phyloP scores from a whole-genome alignment of 2,888 invertebrate species.

The Ochropleura leucogaster region DNA sequence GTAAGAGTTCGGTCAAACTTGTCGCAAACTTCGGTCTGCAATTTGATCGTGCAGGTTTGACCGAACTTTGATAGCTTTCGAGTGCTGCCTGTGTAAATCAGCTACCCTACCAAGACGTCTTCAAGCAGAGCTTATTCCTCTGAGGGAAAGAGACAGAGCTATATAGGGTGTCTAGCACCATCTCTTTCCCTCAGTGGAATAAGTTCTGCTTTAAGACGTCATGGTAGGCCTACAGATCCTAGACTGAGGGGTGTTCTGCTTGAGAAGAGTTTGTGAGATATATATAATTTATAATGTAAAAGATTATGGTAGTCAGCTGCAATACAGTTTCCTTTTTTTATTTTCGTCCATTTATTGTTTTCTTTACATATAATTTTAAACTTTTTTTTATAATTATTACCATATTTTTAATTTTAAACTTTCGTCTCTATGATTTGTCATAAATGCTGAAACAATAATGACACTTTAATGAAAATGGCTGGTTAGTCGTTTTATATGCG shows the following conservation, averaged over 20 bases:
- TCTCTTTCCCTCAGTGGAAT: no score
- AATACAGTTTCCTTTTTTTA: neutral
- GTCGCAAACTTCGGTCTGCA: neutral
- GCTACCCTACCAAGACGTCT: no score
- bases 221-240: neutral
- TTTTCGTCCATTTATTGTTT: no score
- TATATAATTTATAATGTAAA: conserved; percentile 3
- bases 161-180: no score
- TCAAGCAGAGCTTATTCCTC: no score
- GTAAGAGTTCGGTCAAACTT: neutral
- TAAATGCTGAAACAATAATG: neutral
- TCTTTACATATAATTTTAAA: no score
- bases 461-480: neutral
- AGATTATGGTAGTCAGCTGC: neutral
- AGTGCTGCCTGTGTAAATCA: conserved; percentile 11
- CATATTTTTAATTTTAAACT: neutral
- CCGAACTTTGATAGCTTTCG: neutral
- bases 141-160: no score
- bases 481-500: neutral
- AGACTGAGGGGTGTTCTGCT: neutral
- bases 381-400: neutral
- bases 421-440: neutral
- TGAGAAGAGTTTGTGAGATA: conserved; percentile 3
- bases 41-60: neutral
- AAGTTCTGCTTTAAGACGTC: no score